phyloP scores from a whole-genome alignment of 2,888 invertebrate genomes.

The Heteromyza rotundicornis region DNA sequence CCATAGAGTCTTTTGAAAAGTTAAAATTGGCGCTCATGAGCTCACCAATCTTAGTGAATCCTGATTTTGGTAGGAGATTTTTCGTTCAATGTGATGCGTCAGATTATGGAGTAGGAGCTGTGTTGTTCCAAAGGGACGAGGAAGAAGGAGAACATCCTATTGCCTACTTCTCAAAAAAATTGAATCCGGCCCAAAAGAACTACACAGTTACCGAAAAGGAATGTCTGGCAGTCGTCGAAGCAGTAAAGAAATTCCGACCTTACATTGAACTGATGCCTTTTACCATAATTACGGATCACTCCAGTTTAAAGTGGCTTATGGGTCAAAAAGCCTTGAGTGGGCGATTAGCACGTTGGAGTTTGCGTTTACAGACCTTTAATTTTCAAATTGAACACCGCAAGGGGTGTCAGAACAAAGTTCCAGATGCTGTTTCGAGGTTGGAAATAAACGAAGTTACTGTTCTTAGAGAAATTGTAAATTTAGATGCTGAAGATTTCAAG shows the following conservation, averaged over 20 bases:
- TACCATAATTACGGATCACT: not conserved
- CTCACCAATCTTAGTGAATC: not conserved
- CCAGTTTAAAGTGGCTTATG: not conserved
- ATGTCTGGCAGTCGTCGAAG: not conserved
- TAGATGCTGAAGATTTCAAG: too few relatives aligned
- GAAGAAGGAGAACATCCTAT: conserved; percentile 17
- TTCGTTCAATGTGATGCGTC: conserved; percentile 27
- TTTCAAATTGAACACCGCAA: conserved; percentile 7
- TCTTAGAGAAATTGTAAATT: too few relatives aligned
- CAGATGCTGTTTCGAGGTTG: not conserved
- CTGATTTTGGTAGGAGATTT: conserved; percentile 19
- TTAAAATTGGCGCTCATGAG: not conserved
- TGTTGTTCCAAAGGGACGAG: conserved; percentile 15
- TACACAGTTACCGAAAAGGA: not conserved
- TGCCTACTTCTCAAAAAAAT: conserved; percentile 22
- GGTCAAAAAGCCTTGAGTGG: not conserved
- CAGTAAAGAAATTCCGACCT: not conserved
- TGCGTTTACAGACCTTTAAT: not conserved
- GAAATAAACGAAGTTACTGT: not conserved
- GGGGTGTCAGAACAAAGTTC: conserved; percentile 3
- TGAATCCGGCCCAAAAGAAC: not conserved
- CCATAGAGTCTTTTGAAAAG: not conserved
- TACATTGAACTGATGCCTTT: not conserved
- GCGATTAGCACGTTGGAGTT: conserved; percentile 6
- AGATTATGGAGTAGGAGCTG: conserved; percentile 21